These are phyloP conservation scores for Temnothorax nylanderi DNA, from an alignment of 1,140 invertebrate species.

Conservation along the genomic window DNA sequence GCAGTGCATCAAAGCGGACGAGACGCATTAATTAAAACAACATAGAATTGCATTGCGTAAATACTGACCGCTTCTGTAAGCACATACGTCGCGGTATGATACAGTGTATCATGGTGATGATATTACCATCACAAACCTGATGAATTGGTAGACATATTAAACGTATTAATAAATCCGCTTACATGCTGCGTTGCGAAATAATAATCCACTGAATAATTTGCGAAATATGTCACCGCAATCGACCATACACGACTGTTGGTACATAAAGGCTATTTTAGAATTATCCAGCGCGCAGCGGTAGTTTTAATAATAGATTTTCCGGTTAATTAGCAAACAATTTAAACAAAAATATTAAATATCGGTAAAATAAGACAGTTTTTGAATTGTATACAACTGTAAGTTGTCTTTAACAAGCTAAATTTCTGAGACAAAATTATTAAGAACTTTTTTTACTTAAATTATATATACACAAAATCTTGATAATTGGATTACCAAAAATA, in stretches of 20 bases:
- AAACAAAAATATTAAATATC: background rate
- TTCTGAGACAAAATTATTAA: background rate
- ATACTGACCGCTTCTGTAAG: slow-evolving; percentile 41
- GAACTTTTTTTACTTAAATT: background rate
- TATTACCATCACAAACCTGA: slow-evolving; percentile 55
- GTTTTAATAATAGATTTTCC: slow-evolving; percentile 2
- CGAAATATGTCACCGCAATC: slow-evolving; percentile 68
- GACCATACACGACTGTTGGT: slow-evolving; percentile 49
- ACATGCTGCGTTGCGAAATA: slow-evolving; percentile 66
- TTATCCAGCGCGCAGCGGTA: background rate
- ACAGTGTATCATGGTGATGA: slow-evolving; percentile 35
- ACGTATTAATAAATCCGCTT: slow-evolving; percentile 65
- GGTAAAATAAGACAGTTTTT: background rate
- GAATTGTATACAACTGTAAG: background rate
- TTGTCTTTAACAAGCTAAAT: background rate
- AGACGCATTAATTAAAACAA: slow-evolving; percentile 63
- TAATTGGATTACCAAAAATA: background rate
- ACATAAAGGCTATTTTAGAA: slow-evolving; percentile 26
- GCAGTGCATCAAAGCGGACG: slow-evolving; percentile 43
- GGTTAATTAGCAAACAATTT: background rate
- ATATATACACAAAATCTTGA: background rate
- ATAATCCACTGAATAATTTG: slow-evolving; percentile 72
- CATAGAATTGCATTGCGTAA: slow-evolving; percentile 55
- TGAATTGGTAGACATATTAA: slow-evolving; percentile 57
- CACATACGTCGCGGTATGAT: slow-evolving; percentile 28